Base-by-base conservation (phyloP, 2,797 vertebrate genomes). In the Acanthiza pusilla region DNA sequence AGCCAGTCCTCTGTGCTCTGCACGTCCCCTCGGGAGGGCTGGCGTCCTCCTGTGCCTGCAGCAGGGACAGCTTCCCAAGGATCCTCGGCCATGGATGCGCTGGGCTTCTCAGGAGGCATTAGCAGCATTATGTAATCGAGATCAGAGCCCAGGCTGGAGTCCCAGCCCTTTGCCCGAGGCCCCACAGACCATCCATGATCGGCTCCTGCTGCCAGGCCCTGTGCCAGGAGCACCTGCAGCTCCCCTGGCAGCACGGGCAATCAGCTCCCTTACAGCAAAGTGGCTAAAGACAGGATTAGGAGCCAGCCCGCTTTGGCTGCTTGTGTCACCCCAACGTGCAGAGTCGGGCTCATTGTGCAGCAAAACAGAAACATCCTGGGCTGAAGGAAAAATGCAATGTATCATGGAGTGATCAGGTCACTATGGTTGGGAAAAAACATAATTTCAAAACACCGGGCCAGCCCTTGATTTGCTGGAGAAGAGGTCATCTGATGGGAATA, bases 401-500 rank as follows among this genome's bases (percentile, higher is more conserved):
- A 27, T 50, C 15, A 12, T 7, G 8, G 13, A 36, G 20, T 16
- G 34, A 40, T 55, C 20, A 40, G 17, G 63, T 67, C 58, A 42
- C 36, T 0, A 7, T 34, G 34, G 63, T 17, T 75, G 77, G 47
- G 54, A 8, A 79, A 82, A 79, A 48, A 4, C 26, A 38, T 38
- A 9, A 50, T 83, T 89, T 94, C 73, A 60, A 67, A 91, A 88
- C 76, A 54, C 16, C 0, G 4, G 30, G 48, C 42, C 2, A 9
- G 78, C 48, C 38, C 32, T 88, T 95, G 32, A 30, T 71, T 85
- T 89, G 62, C 61, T 81, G 57, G 75, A 85, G 57, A 91, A 75
- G 47, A 89, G 34, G 45, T 88, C 62, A 53, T 79, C 34, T 17
- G 18, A 58, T 66, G 81, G 45, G 82, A 97, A 95, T 92, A 79